Evolutionary conservation across 1,140 invertebrate species (phyloP).

Genomic region (Chlorops oryzae): DNA sequence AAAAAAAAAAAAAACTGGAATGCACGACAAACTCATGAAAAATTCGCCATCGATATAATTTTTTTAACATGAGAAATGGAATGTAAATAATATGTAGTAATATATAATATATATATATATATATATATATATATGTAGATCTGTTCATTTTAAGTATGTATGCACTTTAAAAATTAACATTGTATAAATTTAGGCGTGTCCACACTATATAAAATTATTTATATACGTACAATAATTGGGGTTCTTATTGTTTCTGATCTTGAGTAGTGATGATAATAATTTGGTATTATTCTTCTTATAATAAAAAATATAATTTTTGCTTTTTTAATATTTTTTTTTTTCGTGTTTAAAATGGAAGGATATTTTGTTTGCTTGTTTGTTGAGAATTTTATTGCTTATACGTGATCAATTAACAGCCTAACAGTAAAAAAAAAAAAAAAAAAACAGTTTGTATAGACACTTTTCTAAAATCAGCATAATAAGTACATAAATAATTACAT

Average conservation of each 20-base stretch:
- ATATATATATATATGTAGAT: constrained; percentile 18
- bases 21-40: no score
- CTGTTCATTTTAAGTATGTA: constrained; percentile 13
- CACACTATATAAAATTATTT: no score
- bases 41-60: no score
- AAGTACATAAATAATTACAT: constrained; percentile 26
- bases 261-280: no score
- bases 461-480: constrained; percentile 26
- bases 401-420: constrained; percentile 8
- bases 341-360: constrained; percentile 31
- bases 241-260: no score
- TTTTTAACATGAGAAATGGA: no score
- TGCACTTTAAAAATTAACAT: constrained; percentile 23
- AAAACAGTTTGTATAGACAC: constrained; percentile 25
- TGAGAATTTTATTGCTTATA: constrained; percentile 2
- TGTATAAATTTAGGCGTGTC: background rate
- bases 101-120: constrained; percentile 17
- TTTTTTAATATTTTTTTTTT: constrained; percentile 8
- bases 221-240: no score
- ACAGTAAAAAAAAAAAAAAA: constrained; percentile 16
- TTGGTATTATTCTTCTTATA: no score
- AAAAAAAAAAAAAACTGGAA: no score
- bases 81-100: background rate
- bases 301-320: constrained; percentile 18
- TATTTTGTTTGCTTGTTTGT: constrained; percentile 27